Base-by-base conservation (phyloP, 1,140 invertebrate genomes). In the Lasioglossum albipes region DNA sequence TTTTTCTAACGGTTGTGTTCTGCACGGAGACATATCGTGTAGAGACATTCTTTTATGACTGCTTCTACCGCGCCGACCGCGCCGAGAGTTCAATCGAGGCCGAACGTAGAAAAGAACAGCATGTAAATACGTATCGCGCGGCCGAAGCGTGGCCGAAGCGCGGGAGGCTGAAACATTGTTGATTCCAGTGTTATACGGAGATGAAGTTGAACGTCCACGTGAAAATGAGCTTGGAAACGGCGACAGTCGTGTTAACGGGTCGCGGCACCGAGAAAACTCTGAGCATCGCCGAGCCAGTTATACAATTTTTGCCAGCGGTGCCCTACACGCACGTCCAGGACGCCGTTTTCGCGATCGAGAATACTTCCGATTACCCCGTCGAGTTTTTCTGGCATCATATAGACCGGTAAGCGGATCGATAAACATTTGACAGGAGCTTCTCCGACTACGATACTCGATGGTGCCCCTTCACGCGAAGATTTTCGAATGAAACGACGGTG, bases 331-430 rank as follows among this genome's bases (percentile, higher is more conserved):
- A 85, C 18, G 36, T 85, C 0, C 84, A 85, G 2, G 86, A 90
- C 22, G 84, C 83, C 42, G 80, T 70, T 12, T 89, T 94, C 45
- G 88, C 80, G 0, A 88, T 94, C 31, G 85, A 91, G 82, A 94
- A 94, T 83, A 22, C 82, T 3, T 87, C 89, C 49, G 20, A 82
- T 27, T 90, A 89, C 74, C 90, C 93, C 0, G 79, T 94, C 0
- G 93, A 94, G 84, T 87, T 92, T 61, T 93, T 87, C 69, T 94
- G 94, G 88, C 81, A 91, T 45, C 93, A 94, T 82, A 90, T 94
- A 42, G 91, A 94, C 80, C 67, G 88, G 93, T 93, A 91, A 88
- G 22, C 0, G 45, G 9, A 72, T 7, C n/a, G 5, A 7, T 16
- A 59, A n/a, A 54, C 52, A 54, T 18, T 54, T 54, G 20, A 54